Evolutionary conservation across 2,888 invertebrate species (phyloP), one percentile per base, ranked within the genome.

Genomic region (Terebella lapidaria): DNA sequence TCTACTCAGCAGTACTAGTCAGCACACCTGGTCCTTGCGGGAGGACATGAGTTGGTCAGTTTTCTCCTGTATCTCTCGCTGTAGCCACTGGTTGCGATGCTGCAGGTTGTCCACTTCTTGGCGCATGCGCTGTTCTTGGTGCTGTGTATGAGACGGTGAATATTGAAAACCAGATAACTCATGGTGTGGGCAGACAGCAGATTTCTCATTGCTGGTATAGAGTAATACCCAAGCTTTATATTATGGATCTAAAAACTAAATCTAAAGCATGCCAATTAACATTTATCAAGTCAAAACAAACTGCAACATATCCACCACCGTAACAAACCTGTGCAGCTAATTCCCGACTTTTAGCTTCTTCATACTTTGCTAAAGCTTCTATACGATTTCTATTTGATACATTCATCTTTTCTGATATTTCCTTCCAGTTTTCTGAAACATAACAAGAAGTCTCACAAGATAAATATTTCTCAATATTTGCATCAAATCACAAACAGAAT

Each of bases 291-390:
- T 15, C n/a, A 35, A 15, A 15, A 35, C 42, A 10, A 35, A 35
- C 49, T 49, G 5, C 5, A 49, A 5, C 24, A 20, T 22, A 49
- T 45, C 5, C 4, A 46, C 26, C 3, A 53, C 3, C 30, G n/a
- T 26, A 4, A 30, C 26, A 64, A 71, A 85, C 85, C 89, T 89
- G 78, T 87, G 89, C 73, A 89, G 89, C 86, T 59, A 90, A 83
- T 81, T 92, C 90, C 77, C 88, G 88, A 66, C 90, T 88, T 70
- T 88, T 86, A 45, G 91, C 85, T 81, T 92, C 92, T 79, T 92
- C 90, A 61, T 88, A 84, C 67, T 89, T 86, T 3, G 88, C 87
- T 55, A 92, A 79, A 0, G 91, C 90, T 81, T 92, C 90, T 82
- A 90, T 91, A 83, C 92, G 93, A 1, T 89, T 86, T 70, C 87